These are phyloP conservation scores for Xestia xanthographa DNA, from an alignment of 2,888 invertebrate species.

Conservation along the genomic window DNA sequence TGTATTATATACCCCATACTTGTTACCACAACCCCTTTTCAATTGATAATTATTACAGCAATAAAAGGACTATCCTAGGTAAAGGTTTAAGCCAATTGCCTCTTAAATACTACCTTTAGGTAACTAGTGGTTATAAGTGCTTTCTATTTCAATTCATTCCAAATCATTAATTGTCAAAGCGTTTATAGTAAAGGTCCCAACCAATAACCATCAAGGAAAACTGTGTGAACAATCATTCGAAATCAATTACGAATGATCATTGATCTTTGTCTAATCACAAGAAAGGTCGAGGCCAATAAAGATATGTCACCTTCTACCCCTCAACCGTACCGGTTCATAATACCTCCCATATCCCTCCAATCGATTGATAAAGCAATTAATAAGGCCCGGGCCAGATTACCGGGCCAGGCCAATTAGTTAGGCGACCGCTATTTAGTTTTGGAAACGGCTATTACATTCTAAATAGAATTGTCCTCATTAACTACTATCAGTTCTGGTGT, in stretches of 20 bases:
- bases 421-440: slow-evolving; percentile 68
- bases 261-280: slow-evolving; percentile 11
- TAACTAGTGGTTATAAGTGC: neutral
- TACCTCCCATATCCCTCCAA: slow-evolving; percentile 57
- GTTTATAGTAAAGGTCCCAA: neutral
- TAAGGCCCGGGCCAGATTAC: slow-evolving; percentile 64
- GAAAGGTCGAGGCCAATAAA: slow-evolving; percentile 36
- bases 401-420: slow-evolving; percentile 62
- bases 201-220: neutral
- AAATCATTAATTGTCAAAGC: neutral
- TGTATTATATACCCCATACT: too few relatives aligned
- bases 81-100: neutral
- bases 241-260: slow-evolving; percentile 24
- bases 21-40: neutral
- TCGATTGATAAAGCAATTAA: slow-evolving; percentile 67
- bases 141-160: neutral
- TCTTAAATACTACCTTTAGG: neutral
- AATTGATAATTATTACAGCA: neutral
- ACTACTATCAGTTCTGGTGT: slow-evolving; percentile 56
- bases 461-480: slow-evolving; percentile 62
- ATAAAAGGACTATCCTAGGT: slow-evolving; percentile 1
- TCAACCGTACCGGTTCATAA: slow-evolving; percentile 38
- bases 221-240: neutral
- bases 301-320: slow-evolving; percentile 48
- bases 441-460: slow-evolving; percentile 60